Base-by-base conservation (phyloP, 2,888 invertebrate genomes). In the Ethmia dodecea region DNA sequence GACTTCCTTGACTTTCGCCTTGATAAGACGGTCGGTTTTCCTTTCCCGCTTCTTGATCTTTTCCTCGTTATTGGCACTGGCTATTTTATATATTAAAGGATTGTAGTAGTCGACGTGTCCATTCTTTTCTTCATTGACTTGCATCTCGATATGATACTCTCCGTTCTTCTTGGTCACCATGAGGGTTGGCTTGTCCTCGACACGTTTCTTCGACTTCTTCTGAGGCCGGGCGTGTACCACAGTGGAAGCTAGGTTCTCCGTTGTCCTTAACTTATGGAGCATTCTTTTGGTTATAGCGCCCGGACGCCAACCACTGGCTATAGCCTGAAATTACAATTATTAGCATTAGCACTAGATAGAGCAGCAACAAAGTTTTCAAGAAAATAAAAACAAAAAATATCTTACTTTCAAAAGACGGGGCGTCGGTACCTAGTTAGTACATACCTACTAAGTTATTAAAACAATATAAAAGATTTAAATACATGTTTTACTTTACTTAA, bases 201-300 rank as follows among this genome's bases (percentile, higher is more conserved):
- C 13, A 1, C 47, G 58, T 42, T 71, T 75, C 40, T 69, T 80
- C 0, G 42, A 11, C 38, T 62, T 74, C 38, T 56, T 78, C 3
- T 42, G 35, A 2, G 53, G 57, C 35, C 52, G 63, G 1, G 47
- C 37, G 12, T 40, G 42, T 28, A 51, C 37, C 1, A 56, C 52
- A 0, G 49, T 43, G 1, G 45, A 49, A 10, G 49, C 57, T 18
- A 40, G 40, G 8, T 34, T 35, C 47, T 76, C 78, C 1, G 68
- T 77, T 35, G 62, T 58, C 13, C 69, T 73, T 4, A 83, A 48
- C 41, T 64, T 60, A 15, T 55, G 56, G 0, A 83, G 55, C 3
- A 84, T 57, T 5, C 60, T 61, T 33, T 73, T 77, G 0, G 79
- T 69, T 36, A 84, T 69, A 1, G 83, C 83, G 0, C 84, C 84